Evolutionary conservation across 2,113 vertebrate genomes (phyloP).

Genomic region (Arizona elegans): DNA sequence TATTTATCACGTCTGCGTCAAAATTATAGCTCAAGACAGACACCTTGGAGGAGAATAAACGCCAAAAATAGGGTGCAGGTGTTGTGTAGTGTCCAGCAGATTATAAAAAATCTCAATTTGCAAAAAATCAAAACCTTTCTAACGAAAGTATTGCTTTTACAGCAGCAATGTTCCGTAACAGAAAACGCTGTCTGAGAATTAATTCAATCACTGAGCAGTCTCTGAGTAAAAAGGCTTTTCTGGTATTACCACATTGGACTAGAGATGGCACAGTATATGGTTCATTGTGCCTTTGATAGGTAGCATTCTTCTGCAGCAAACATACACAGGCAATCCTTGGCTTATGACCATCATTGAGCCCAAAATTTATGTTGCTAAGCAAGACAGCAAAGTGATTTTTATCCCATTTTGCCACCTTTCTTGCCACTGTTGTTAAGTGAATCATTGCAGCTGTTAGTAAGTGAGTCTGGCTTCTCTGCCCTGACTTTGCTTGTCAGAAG

Average conservation of each 20-base stretch:
- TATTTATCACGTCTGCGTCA: slow-evolving; percentile 21
- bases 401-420: no score
- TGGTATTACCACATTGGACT: not conserved
- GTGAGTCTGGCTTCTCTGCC: no score
- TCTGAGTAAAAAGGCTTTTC: not conserved
- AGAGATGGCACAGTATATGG: not conserved
- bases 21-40: slow-evolving; percentile 6
- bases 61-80: not conserved
- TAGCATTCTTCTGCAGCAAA: not conserved
- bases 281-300: not conserved
- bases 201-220: not conserved
- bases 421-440: no score
- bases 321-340: not conserved
- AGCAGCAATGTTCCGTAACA: not conserved
- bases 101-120: not conserved
- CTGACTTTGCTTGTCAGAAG: no score
- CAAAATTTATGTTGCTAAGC: no score
- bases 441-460: no score
- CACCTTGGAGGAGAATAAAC: not conserved
- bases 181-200: not conserved
- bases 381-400: no score
- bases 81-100: not conserved
- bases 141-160: not conserved
- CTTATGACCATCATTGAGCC: no score
- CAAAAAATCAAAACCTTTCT: not conserved